Base-by-base conservation (phyloP, 2,797 vertebrate species). In the Myoxocephalus aenaeus region DNA sequence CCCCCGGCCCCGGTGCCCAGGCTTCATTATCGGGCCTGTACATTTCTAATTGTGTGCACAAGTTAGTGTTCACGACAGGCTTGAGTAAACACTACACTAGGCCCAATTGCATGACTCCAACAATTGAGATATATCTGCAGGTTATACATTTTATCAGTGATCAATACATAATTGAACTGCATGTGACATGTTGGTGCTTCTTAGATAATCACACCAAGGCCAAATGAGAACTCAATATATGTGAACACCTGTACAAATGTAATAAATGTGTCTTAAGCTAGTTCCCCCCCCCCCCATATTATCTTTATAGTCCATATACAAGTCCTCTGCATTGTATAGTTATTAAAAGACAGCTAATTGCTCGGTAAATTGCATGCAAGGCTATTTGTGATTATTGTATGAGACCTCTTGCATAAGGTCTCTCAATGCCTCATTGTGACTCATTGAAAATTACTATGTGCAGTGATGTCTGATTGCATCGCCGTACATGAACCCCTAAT, bases 371-470 rank as follows among this genome's bases (percentile, higher is more conserved):
- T 77, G 53, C 46, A 58, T 46, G 40, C 15, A 34, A 68, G 75
- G 63, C 76, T 7, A 69, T 73, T 36, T 81, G 82, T 79, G 74
- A 86, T 86, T 82, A 32, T 77, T 77, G 73, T 74, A 42, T 71
- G 46, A 73, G 68, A 82, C 50, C 29, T 53, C 70, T 89, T 91
- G 84, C 67, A 74, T 89, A 86, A 91, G 83, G 65, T 70, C 36
- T 79, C 70, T 76, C 65, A 81, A 84, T 81, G 86, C 87, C 85
- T 70, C 20, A 4, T 81, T 85, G 74, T 93, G 88, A 92, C 73
- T 90, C 89, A 90, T 75, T 81, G 82, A 61, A 75, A 87, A 83
- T 78, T 88, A 86, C 71, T 84, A 74, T 87, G 74, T 65, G 75
- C 57, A 65, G 67, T 56, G 83, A 79, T 84, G 82, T 80, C 74